Evolutionary conservation across 2,888 invertebrate genomes (phyloP), one percentile per base, ranked within the genome.

Genomic region (Oscheius sp.): DNA sequence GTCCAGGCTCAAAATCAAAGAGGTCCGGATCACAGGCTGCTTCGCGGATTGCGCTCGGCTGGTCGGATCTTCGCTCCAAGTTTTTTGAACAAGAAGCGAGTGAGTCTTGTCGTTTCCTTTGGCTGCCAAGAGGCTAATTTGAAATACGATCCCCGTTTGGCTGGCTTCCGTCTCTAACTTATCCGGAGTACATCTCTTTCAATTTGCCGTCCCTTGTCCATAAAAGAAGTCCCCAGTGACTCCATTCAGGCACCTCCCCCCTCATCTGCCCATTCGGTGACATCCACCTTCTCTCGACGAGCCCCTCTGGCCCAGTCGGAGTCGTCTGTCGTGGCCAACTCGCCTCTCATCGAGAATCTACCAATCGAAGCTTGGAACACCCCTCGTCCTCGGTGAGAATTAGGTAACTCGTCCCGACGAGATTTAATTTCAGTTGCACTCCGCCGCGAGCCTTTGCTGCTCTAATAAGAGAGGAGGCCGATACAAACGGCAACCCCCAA

Each of bases 261-360:
- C 5, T 35, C 35, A 35, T 35, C 35, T 9, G 35, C 9, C 35
- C 35, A 35, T 35, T 35, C 25, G 2, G 5, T 25, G 21, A 2
- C 55, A 2, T 55, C 55, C 55, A 55, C 21, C 21, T n/a, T 7
- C 49, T n/a, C 18, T 13, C 49, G 18, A 2, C 35, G 64, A 16
- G 86, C 86, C 7, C 86, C 86, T 2, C 69, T 86, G 61, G 86
- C 86, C 7, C 83, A 84, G 58, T 76, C 75, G 55, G 86, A 86
- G 70, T 83, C 84, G 5, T 75, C 83, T 0, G 82, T 82, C 0
- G 84, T 86, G 1, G 86, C 80, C 23, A 83, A 86, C 75, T 84
- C 84, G 68, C 86, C 86, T 25, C 76, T 81, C 49, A 85, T 86
- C 56, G 86, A 86, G 71, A 72, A 82, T 63, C 78, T 82, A 21